Conservation (phyloP, 2,888 invertebrate genomes). For the Drosophila neonasuta region DNA sequence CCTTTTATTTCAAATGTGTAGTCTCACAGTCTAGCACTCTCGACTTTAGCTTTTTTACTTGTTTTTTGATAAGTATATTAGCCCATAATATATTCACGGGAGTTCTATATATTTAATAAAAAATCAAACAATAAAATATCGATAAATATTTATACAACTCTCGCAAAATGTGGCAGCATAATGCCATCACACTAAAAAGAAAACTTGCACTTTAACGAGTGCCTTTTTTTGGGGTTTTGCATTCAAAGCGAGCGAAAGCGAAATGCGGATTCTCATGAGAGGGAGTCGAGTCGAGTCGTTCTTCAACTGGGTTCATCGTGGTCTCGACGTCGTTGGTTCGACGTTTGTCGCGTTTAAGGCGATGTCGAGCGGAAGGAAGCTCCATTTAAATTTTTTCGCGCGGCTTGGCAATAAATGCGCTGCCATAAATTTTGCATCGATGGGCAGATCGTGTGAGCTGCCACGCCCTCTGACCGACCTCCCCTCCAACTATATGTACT, state of each 20-base stretch:
- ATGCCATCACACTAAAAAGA: constrained; percentile 48
- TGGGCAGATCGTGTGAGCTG: constrained; percentile 40
- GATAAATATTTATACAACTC: constrained; percentile 1
- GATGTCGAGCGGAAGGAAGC: constrained; percentile 55
- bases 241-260: constrained; percentile 34
- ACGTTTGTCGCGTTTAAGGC: constrained; percentile 37
- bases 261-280: constrained; percentile 22
- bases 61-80: too few relatives aligned
- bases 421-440: constrained; percentile 74
- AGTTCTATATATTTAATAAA: too few relatives aligned
- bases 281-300: not conserved
- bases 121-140: not conserved
- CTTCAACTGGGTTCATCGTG: too few relatives aligned
- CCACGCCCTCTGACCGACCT: constrained; percentile 13
- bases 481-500: constrained; percentile 8
- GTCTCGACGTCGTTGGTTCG: not conserved
- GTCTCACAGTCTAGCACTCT: too few relatives aligned
- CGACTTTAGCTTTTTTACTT: too few relatives aligned
- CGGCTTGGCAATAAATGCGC: constrained; percentile 68
- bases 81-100: too few relatives aligned
- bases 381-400: constrained; percentile 60
- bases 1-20: too few relatives aligned
- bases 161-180: constrained; percentile 12
- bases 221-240: constrained; percentile 43
- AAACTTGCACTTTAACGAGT: constrained; percentile 58